Conservation (phyloP, 2,113 vertebrate genomes). For the Aramus guarauna region DNA sequence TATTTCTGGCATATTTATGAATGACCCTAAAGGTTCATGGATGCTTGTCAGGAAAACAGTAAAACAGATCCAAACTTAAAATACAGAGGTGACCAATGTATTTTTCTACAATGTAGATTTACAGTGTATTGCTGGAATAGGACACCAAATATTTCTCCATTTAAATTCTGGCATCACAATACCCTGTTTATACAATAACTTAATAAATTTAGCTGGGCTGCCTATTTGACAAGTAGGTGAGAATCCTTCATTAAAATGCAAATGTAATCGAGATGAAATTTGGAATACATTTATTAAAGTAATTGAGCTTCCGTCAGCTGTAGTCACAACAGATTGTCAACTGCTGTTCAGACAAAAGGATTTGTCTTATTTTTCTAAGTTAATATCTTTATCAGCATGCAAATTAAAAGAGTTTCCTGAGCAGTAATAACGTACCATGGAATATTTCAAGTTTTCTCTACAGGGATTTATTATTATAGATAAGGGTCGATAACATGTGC, state of each 20-base stretch:
- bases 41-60: background rate
- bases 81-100: background rate
- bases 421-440: conserved; percentile 26
- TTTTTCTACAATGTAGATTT: background rate
- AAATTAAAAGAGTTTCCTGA: conserved; percentile 58
- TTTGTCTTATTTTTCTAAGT: conserved; percentile 25
- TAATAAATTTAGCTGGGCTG: conserved; percentile 64
- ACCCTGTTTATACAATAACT: conserved; percentile 61
- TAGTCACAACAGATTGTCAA: conserved; percentile 73
- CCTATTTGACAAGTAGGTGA: conserved; percentile 70
- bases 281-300: conserved; percentile 74
- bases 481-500: conserved; percentile 43
- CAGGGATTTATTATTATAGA: conserved; percentile 51
- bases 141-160: conserved; percentile 56
- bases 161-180: conserved; percentile 42
- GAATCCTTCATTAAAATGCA: conserved; percentile 75
- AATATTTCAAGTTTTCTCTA: conserved; percentile 47
- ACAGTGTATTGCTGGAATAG: background rate
- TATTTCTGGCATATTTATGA: background rate
- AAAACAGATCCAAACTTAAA: background rate
- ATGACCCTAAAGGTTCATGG: background rate
- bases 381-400: conserved; percentile 68
- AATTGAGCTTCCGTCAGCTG: conserved; percentile 74
- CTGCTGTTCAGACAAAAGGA: conserved; percentile 67
- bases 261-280: conserved; percentile 72